These are phyloP conservation scores for Eilema sororculum DNA, from an alignment of 2,888 invertebrate genomes.

Conservation along the genomic window DNA sequence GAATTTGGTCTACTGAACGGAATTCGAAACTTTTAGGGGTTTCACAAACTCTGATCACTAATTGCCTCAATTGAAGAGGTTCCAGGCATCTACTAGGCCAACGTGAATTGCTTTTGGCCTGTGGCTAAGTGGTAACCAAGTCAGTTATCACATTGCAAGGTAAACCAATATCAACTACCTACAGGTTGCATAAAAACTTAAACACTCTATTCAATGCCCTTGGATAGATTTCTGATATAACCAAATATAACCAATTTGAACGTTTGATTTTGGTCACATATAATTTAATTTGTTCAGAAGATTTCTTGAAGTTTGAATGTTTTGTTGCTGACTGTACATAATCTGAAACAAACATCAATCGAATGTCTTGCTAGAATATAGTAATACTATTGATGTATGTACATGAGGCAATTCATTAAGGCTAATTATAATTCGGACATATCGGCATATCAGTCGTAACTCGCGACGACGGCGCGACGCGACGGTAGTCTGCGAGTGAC, in stretches of 20 bases:
- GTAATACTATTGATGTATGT: too few species aligned
- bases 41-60: constrained; percentile 27
- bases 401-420: constrained; percentile 16
- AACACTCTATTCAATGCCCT: too few species aligned
- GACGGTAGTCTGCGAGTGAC: constrained; percentile 68
- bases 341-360: not conserved
- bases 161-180: not conserved
- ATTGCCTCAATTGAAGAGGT: constrained; percentile 21
- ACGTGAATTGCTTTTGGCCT: not conserved
- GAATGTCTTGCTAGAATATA: not conserved
- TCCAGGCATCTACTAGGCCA: not conserved
- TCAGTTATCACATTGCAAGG: not conserved
- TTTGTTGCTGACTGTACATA: too few species aligned
- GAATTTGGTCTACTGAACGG: constrained; percentile 28
- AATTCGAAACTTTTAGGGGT: constrained; percentile 26
- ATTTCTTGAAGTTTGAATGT: too few species aligned
- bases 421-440: constrained; percentile 39
- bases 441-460: constrained; percentile 54
- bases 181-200: not conserved
- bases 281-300: too few species aligned
- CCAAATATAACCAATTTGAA: too few species aligned
- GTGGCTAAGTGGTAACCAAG: not conserved
- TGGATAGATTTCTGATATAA: too few species aligned
- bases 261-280: too few species aligned
- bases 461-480: constrained; percentile 28